These are phyloP conservation scores for Natrix natrix DNA, from an alignment of 2,797 vertebrate species.

Conservation along the genomic window DNA sequence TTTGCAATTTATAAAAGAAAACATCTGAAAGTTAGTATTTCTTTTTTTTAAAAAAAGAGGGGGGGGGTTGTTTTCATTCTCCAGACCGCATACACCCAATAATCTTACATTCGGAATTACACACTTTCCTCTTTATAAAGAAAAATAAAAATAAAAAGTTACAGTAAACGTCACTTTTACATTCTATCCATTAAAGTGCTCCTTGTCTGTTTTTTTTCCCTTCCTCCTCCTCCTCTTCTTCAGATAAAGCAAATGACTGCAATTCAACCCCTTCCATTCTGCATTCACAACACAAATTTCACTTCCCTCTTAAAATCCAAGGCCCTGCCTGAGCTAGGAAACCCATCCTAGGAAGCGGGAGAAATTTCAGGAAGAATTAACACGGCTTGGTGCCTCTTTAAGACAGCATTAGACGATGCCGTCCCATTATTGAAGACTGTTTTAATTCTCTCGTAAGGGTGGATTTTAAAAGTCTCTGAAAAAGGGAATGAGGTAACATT, in stretches of 20 bases:
- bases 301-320: conserved; percentile 55
- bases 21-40: conserved; percentile 66
- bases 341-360: neutral
- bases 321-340: conserved; percentile 60
- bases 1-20: conserved; percentile 65
- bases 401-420: conserved; percentile 71
- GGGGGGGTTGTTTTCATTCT: conserved; percentile 20
- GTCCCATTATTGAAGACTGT: conserved; percentile 65
- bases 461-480: conserved; percentile 64
- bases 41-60: conserved; percentile 52
- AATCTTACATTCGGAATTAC: conserved; percentile 32
- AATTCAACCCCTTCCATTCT: conserved; percentile 40
- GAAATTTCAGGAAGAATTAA: conserved; percentile 46
- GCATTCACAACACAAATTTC: conserved; percentile 48
- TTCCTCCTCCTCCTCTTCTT: too few species aligned
- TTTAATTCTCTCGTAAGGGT: conserved; percentile 62
- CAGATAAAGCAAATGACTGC: conserved; percentile 54
- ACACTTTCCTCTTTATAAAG: conserved; percentile 52
- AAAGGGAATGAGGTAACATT: conserved; percentile 70
- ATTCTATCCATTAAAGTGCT: conserved; percentile 53
- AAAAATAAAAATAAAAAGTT: conserved; percentile 48
- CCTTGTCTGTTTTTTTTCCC: conserved; percentile 9
- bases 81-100: conserved; percentile 59
- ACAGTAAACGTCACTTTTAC: conserved; percentile 62
- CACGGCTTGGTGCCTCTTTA: conserved; percentile 53